Base-by-base conservation (phyloP, 2,797 vertebrate genomes). In the Galagoides demidoff region DNA sequence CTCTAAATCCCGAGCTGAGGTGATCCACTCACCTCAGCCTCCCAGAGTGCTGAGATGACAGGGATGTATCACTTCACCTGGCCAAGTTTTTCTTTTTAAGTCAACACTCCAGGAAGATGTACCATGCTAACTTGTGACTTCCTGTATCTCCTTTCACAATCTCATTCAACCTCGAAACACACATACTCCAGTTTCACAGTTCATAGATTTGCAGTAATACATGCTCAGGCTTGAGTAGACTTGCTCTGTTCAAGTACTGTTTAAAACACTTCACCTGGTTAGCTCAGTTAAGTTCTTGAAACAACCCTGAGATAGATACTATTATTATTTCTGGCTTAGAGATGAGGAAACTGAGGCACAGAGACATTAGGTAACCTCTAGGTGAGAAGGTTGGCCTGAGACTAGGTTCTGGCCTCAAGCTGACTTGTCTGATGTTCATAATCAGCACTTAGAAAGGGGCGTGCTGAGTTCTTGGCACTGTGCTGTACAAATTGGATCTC, bases 81-180 rank as follows among this genome's bases (percentile, higher is more conserved):
- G 14, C 49, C 49, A 52, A 13, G 14, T 29, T 71, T 82, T 87
- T 84, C 71, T 86, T 76, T 55, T 86, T 66, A 61, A 90, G 57
- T 63, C 22, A 64, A 52, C 39, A 29, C 19, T n/a, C 25, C 12
- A 63, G 76, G 70, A 90, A 92, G 90, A 76, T 9, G 17, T 0
- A 14, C 17, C 31, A 5, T 7, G 19, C 29, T 88, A 61, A 34
- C 2, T 5, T 1, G 20, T 19, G 52, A 34, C 71, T 81, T 37
- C 55, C 78, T 12, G 1, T 19, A 23, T 34, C 37, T 16, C 34
- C 14, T 84, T 34, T 45, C 78, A 66, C 23, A 3, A 9, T 10
- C 11, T 23, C 31, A 12, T 59, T 68, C 86, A 23, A 68, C 63
- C 37, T 76, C 17, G 57, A 82, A 55, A 76, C 1, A 23, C 12